Evolutionary conservation across 2,113 vertebrate genomes (phyloP).

Genomic region (Synchiropus splendidus): DNA sequence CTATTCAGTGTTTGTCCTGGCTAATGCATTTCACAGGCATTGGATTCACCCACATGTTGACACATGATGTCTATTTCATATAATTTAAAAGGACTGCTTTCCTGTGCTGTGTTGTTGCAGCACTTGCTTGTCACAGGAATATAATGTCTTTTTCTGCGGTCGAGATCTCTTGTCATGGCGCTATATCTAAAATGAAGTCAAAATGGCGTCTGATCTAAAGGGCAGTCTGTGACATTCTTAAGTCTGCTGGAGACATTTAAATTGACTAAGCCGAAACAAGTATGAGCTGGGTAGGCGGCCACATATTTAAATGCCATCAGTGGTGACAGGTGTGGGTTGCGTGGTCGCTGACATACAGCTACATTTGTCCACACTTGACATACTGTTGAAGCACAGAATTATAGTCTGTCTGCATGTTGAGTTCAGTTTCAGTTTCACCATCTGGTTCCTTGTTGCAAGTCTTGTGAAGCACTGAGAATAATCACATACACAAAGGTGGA

Average conservation of each 20-base stretch:
- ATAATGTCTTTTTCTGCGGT: no score
- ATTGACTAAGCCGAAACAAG: constrained; percentile 38
- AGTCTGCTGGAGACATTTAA: constrained; percentile 35
- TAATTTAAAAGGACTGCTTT: background rate
- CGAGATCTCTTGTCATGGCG: no score
- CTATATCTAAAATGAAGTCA: constrained; percentile 16
- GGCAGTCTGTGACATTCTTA: constrained; percentile 45
- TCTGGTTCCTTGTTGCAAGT: no score
- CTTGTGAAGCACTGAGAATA: no score
- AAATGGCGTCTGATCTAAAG: constrained; percentile 58
- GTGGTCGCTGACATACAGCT: constrained; percentile 28
- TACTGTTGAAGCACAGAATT: background rate
- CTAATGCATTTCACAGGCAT: no score
- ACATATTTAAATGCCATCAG: constrained; percentile 59
- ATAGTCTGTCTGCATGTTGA: no score
- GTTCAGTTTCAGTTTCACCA: no score
- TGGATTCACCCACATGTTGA: no score
- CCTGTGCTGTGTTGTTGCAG: background rate
- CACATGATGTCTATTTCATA: no score
- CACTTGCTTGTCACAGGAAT: no score
- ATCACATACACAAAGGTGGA: no score
- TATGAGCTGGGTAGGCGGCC: constrained; percentile 35
- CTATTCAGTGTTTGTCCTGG: no score
- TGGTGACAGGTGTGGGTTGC: constrained; percentile 16
- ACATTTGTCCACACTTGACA: constrained; percentile 11